These are phyloP conservation scores for Diadumene lineata DNA, from an alignment of 92 coral and sea anemone species.

Conservation along the genomic window DNA sequence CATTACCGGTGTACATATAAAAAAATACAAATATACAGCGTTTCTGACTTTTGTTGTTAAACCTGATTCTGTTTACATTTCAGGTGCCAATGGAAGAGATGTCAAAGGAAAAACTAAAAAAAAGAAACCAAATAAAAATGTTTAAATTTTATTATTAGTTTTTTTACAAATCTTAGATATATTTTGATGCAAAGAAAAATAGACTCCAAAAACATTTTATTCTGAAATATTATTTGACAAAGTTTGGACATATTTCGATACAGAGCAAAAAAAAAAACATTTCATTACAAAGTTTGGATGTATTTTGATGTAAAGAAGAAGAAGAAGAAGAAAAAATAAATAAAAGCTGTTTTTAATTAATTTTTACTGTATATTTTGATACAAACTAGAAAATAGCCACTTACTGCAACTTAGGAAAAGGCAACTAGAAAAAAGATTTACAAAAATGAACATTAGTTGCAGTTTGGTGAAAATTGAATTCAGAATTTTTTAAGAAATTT, in stretches of 20 bases:
- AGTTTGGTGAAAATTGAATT: background rate
- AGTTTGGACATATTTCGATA: background rate
- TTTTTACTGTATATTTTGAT: no score
- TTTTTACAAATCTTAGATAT: no score
- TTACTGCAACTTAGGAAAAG: no score
- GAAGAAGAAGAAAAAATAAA: no score
- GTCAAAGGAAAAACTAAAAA: slow-evolving; percentile 50
- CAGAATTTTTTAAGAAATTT: background rate
- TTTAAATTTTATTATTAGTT: slow-evolving; percentile 4
- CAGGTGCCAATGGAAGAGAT: slow-evolving; percentile 35
- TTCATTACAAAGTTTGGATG: no score
- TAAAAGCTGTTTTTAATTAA: no score
- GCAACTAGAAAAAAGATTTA: background rate
- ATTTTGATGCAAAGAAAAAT: background rate
- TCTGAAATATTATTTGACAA: background rate
- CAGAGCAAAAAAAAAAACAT: background rate
- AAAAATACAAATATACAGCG: background rate
- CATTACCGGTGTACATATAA: no score
- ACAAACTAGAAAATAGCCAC: no score
- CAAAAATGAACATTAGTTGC: background rate
- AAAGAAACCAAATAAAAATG: slow-evolving; percentile 58
- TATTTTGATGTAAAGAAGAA: no score
- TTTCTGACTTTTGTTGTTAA: no score
- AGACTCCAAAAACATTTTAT: no score
- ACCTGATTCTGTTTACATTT: background rate